These are phyloP conservation scores for Daboia siamensis DNA, from an alignment of 2,113 vertebrate genomes.

Conservation along the genomic window DNA sequence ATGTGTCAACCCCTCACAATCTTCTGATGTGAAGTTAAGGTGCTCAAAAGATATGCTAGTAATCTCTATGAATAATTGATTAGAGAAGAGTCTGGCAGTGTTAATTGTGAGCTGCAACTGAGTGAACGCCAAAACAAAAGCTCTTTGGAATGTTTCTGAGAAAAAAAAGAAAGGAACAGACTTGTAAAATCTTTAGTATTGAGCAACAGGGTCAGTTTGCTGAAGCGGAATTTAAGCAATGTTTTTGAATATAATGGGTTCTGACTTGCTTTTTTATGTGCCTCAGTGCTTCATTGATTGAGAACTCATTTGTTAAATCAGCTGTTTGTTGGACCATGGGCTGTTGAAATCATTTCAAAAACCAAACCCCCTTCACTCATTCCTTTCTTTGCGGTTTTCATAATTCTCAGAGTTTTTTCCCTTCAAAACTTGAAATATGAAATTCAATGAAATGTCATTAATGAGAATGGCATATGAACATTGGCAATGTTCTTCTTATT, in stretches of 20 bases:
- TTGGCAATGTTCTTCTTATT: constrained; percentile 5
- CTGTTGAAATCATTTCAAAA: constrained; percentile 50
- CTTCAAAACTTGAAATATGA: background rate
- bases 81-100: constrained; percentile 66
- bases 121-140: constrained; percentile 67
- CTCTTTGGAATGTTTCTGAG: constrained; percentile 63
- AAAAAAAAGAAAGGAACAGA: constrained; percentile 51
- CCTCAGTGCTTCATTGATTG: constrained; percentile 86
- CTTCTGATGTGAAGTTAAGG: constrained; percentile 68
- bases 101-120: constrained; percentile 72
- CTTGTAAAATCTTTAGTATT: constrained; percentile 74
- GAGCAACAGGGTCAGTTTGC: constrained; percentile 77
- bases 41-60: constrained; percentile 68
- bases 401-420: constrained; percentile 22
- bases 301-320: constrained; percentile 91
- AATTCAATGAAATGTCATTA: constrained; percentile 37
- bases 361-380: fast-evolving
- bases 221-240: constrained; percentile 84
- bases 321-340: constrained; percentile 59
- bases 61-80: constrained; percentile 74
- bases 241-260: constrained; percentile 84
- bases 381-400: constrained; percentile 44
- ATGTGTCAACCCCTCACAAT: constrained; percentile 63
- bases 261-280: constrained; percentile 87
- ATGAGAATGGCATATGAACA: constrained; percentile 6